Base-by-base conservation (phyloP, 2,113 vertebrate species). In the Candoia aspera region DNA sequence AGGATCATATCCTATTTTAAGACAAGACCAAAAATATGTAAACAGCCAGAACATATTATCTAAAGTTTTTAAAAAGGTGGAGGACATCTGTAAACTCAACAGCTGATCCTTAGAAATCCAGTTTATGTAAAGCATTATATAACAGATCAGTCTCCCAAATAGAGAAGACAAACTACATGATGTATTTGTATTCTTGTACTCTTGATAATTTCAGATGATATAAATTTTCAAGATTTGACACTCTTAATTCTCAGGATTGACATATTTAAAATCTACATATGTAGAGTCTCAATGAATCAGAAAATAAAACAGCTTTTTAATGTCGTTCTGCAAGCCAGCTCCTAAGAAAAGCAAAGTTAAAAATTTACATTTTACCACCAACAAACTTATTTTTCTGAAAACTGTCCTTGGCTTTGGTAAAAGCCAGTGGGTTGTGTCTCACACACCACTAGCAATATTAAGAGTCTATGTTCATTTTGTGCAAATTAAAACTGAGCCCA, bases 41-140 rank as follows among this genome's bases (percentile, higher is more conserved):
- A 0, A n/a, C 84, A 91, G 2, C 17, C 59, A 92, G 55, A 0
- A 0, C 84, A 6, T 0, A 91, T 83, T 60, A n/a, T 46, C 87
- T 57, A 37, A 73, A 1, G 1, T 73, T 90, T 88, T 57, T 90
- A 94, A 94, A 90, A 49, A 2, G 0, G 21, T 54, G 2, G 0
- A 0, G 90, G 94, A 94, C 93, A 58, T 87, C 73, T 53, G 46
- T 26, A 87, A 93, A 58, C 83, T 87, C 84, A 90, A 24, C 46
- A 92, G 91, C 86, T 59, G 90, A 92, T 0, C 29, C 89, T 19
- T 55, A 91, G 86, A 0, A 0, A 24, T 26, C 37, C 87, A 8
- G 8, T 42, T 42, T 42, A 42, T 42, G 42, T 42, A 42, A 42
- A 42, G 42, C 42, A 42, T 42, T 42, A 42, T 42, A 42, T 42